A percentile compares a stretch with the other conserved stretches of the same genome.
phyloP scores from a whole-genome alignment of 2,113 vertebrate genomes.

The Suricata suricatta region DNA sequence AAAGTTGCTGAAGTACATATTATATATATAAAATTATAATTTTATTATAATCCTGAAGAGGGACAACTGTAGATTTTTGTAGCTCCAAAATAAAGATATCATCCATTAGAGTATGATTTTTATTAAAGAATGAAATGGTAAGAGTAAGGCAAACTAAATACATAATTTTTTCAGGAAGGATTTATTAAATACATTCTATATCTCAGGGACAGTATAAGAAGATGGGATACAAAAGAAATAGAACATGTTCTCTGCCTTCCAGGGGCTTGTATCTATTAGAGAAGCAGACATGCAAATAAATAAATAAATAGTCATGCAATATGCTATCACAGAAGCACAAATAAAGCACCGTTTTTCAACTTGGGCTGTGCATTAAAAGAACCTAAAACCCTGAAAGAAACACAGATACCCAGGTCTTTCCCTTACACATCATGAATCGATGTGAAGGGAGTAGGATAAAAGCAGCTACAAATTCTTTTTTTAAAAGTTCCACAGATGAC shows the following conservation, averaged over 20 bases:
- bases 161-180: conserved; percentile 58
- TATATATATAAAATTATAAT: neutral
- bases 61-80: conserved; percentile 39
- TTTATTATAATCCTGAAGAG: conserved; percentile 55
- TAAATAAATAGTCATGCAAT: conserved; percentile 21
- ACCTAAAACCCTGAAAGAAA: neutral
- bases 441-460: neutral
- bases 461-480: neutral
- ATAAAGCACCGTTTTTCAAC: neutral
- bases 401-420: neutral
- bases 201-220: conserved; percentile 56
- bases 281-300: conserved; percentile 51
- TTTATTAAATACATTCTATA: conserved; percentile 66
- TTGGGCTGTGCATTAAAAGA: neutral
- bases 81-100: conserved; percentile 54
- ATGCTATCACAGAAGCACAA: conserved; percentile 32
- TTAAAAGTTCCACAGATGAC: neutral
- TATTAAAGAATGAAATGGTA: conserved; percentile 47
- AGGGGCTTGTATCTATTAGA: conserved; percentile 57
- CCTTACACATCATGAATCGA: neutral
- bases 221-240: conserved; percentile 65
- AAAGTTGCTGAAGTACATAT: neutral
- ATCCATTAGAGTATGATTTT: neutral
- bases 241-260: conserved; percentile 53
- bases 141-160: conserved; percentile 49